Evolutionary conservation across 92 coral and sea anemone species (phyloP), one percentile per base, ranked within the genome.

Genomic region (Hydrozoanthus gracilis): DNA sequence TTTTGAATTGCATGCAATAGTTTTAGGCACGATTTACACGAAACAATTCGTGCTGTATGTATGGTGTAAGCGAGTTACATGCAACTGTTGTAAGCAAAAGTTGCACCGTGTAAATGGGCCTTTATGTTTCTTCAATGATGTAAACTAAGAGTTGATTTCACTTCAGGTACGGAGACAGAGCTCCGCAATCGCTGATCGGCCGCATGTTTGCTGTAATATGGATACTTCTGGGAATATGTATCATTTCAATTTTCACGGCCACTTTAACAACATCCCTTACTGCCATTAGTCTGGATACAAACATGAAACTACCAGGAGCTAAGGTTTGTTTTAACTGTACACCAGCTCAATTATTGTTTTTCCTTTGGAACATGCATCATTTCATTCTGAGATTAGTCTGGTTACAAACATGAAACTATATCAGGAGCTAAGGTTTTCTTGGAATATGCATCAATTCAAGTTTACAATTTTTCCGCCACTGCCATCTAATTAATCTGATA

Each of bases 161-260:
- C 39, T 77, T 70, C 58, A 96, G 99, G 61, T 96, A 96, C 48
- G 99, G 99, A 45, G 99, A 96, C 82, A 95, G 99, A 14, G 85
- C 94, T 3, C 99, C 99, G 5, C 90, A 80, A 60, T 92, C 99
- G 12, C 27, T 94, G 27, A 83, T 90, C 54, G 99, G 98, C 44
- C 94, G 99, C 46, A 66, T 61, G 10, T 96, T 96, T 82, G 98
- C 99, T 8, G 94, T 96, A 74, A 68, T 46, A 18, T 96, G 98
- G 98, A 96, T 96, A 71, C 87, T 96, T 66, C 75, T 91, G 72
- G 99, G 99, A 27, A 90, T 96, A 62, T 96, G 99, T 66, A 96
- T 96, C 27, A 94, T 95, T 56, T 96, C 99, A 0, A 95, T 96
- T 72, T 96, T 96, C 89, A 96, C 99, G 6, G 99, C 99, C 8